These are phyloP conservation scores for Seriola quinqueradiata DNA, from an alignment of 2,113 vertebrate species.

Conservation along the genomic window DNA sequence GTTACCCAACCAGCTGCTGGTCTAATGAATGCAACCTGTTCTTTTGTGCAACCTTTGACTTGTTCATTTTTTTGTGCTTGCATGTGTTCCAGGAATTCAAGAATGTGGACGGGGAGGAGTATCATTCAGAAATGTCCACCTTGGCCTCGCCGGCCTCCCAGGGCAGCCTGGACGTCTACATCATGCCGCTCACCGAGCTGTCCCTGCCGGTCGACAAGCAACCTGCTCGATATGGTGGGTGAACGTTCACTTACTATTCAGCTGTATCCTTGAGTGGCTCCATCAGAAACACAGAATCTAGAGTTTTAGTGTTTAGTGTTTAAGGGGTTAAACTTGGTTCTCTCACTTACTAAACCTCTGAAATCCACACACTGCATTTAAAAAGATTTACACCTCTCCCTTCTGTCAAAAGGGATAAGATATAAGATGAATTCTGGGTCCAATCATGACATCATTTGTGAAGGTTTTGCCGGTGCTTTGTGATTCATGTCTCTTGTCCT, in stretches of 20 bases:
- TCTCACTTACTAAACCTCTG: neutral
- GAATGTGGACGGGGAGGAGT: slow-evolving; percentile 92
- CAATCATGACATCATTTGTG: neutral
- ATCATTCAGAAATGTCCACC: slow-evolving; percentile 86
- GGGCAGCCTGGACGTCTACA: slow-evolving; percentile 92
- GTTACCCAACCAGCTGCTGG: too few relatives aligned
- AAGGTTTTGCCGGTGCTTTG: neutral
- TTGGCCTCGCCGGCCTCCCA: slow-evolving; percentile 88
- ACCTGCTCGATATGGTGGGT: slow-evolving; percentile 91
- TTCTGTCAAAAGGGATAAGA: neutral
- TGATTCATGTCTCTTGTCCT: neutral
- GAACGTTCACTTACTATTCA: neutral
- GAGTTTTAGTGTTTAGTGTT: too few relatives aligned
- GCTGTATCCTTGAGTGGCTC: neutral
- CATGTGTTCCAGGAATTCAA: slow-evolving; percentile 90
- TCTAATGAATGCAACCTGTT: neutral
- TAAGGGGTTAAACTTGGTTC: too few relatives aligned
- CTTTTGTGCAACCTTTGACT: slow-evolving; percentile 18
- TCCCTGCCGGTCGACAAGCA: slow-evolving; percentile 93
- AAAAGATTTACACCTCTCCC: neutral
- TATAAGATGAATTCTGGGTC: neutral
- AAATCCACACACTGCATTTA: neutral
- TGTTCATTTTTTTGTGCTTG: neutral
- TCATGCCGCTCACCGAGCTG: slow-evolving; percentile 94
- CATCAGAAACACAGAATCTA: too few relatives aligned